A percentile compares a stretch with the other conserved stretches of the same genome.
phyloP scores from a whole-genome alignment of 2,888 invertebrate genomes.

The Allygus modestus region DNA sequence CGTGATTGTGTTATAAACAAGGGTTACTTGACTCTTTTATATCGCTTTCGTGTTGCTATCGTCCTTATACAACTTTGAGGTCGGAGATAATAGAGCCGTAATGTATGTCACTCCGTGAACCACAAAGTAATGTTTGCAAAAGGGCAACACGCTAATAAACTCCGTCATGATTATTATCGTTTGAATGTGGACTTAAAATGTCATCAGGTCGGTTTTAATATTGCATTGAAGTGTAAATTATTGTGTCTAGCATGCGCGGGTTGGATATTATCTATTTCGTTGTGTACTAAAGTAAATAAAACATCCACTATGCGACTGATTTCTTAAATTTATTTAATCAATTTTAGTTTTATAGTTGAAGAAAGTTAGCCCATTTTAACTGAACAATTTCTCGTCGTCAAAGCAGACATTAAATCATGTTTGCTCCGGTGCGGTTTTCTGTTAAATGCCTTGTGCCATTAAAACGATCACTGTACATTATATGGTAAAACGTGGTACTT shows the following conservation, averaged over 20 bases:
- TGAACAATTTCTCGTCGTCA: neutral
- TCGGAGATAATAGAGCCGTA: neutral
- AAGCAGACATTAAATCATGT: slow-evolving; percentile 6
- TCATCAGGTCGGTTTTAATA: too few relatives aligned
- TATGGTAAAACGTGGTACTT: neutral
- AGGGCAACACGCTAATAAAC: too few relatives aligned
- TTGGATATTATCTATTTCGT: too few relatives aligned
- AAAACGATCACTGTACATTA: neutral
- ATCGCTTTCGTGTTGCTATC: slow-evolving; percentile 18
- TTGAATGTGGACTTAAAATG: too few relatives aligned
- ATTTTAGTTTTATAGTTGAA: too few relatives aligned
- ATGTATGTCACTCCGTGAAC: neutral
- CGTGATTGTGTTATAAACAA: slow-evolving; percentile 32
- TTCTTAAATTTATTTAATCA: too few relatives aligned
- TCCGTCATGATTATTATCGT: too few relatives aligned
- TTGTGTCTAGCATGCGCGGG: too few relatives aligned
- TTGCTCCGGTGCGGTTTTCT: neutral
- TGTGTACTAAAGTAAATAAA: too few relatives aligned
- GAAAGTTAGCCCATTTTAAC: too few relatives aligned
- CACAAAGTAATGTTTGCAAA: neutral
- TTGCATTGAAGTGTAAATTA: too few relatives aligned
- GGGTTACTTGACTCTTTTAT: slow-evolving; percentile 10
- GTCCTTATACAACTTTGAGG: neutral
- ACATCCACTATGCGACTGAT: too few relatives aligned
- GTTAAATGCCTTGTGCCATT: neutral